Percentiles rank a stretch among this genome's conserved stretches.
These are phyloP conservation scores for Amia ocellicauda DNA, from an alignment of 2,113 vertebrate species.

Conservation along the genomic window DNA sequence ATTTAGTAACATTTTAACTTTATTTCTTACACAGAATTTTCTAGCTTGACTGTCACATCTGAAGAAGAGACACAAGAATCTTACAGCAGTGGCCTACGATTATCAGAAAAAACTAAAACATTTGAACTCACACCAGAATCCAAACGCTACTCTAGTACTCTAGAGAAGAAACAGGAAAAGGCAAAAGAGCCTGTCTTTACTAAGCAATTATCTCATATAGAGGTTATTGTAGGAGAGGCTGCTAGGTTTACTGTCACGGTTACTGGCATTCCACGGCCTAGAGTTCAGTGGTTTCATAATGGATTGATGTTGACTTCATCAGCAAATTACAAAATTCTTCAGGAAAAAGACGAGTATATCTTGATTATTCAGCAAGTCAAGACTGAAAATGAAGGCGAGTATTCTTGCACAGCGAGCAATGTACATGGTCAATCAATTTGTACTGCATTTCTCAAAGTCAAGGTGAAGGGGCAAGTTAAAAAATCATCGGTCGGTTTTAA, in stretches of 20 bases:
- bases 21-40: conserved; percentile 77
- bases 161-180: conserved; percentile 69
- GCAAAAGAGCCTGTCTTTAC: conserved; percentile 71
- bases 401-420: conserved; percentile 76
- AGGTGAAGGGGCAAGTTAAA: too few species aligned
- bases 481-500: conserved; percentile 28
- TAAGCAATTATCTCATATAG: conserved; percentile 62
- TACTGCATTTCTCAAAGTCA: conserved; percentile 72
- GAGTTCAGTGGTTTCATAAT: conserved; percentile 84
- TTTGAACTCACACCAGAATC: conserved; percentile 87
- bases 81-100: conserved; percentile 72
- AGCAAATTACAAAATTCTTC: conserved; percentile 67
- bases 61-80: conserved; percentile 75
- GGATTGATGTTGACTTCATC: conserved; percentile 62
- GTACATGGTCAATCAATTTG: conserved; percentile 68
- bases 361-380: conserved; percentile 72
- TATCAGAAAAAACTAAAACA: conserved; percentile 78
- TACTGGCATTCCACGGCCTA: conserved; percentile 74
- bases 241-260: conserved; percentile 76
- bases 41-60: conserved; percentile 78
- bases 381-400: conserved; percentile 78
- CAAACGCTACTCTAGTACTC: conserved; percentile 69
- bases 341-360: conserved; percentile 74
- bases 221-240: conserved; percentile 68
- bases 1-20: conserved; percentile 50